phyloP scores from a whole-genome alignment of 2,113 vertebrate species.

The Micromys minutus region DNA sequence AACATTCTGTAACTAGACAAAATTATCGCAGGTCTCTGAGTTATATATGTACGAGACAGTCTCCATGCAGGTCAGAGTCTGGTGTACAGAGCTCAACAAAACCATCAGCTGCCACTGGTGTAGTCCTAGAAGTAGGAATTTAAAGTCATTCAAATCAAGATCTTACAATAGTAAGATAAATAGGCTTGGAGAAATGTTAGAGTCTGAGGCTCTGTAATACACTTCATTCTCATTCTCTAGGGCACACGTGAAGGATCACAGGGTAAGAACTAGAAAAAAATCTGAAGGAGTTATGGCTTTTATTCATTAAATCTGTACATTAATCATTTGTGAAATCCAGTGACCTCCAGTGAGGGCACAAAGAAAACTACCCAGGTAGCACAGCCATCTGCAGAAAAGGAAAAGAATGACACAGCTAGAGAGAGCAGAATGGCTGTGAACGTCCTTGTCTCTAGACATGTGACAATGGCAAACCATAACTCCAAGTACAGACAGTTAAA shows the following conservation, averaged over 20 bases:
- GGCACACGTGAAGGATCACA: neutral
- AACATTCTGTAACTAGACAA: neutral
- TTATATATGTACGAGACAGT: neutral
- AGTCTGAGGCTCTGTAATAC: neutral
- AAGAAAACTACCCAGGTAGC: neutral
- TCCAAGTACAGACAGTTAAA: neutral
- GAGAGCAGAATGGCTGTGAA: neutral
- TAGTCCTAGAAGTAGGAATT: neutral
- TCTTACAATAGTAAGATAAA: neutral
- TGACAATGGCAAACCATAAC: neutral
- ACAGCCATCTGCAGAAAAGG: neutral
- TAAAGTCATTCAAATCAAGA: neutral
- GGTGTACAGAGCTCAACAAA: neutral
- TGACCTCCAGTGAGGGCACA: neutral
- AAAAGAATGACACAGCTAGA: neutral
- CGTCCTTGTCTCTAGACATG: no score
- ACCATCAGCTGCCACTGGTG: neutral
- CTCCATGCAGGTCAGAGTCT: neutral
- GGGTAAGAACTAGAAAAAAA: neutral
- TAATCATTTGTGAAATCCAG: conserved; percentile 17
- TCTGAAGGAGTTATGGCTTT: neutral
- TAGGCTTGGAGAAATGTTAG: neutral
- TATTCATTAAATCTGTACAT: neutral
- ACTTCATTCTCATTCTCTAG: neutral
- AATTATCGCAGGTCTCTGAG: neutral